Conservation (phyloP, 2,797 vertebrate species). For the Numenius phaeopus region DNA sequence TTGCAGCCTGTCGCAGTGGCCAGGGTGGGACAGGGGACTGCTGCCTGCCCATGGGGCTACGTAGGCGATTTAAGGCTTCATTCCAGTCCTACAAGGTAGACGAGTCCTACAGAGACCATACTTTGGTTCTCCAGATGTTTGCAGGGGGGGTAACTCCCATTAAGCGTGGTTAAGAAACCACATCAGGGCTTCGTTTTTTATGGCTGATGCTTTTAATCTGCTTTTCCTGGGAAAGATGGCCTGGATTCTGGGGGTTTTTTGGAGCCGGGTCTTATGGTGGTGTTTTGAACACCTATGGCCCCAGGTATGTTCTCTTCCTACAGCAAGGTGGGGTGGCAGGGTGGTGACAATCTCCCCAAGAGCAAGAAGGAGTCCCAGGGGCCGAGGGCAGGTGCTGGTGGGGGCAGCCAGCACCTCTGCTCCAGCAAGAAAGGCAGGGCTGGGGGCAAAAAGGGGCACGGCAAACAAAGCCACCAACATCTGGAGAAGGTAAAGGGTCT, state of each 20-base stretch:
- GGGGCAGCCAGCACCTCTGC: neutral
- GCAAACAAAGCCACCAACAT: neutral
- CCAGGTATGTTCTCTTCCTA: neutral
- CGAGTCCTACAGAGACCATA: neutral
- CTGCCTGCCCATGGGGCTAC: neutral
- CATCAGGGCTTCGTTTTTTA: neutral
- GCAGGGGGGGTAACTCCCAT: neutral
- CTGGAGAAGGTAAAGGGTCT: neutral
- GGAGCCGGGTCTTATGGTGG: neutral
- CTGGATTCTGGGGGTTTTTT: rapidly evolving
- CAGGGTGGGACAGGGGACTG: neutral
- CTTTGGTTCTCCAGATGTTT: neutral
- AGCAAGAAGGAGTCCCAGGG: neutral
- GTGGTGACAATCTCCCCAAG: neutral
- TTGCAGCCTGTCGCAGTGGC: neutral
- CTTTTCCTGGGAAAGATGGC: neutral
- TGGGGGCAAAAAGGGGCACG: neutral
- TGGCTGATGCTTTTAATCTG: neutral
- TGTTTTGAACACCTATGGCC: neutral
- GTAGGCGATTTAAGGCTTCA: neutral
- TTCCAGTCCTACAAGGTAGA: neutral
- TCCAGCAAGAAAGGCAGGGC: neutral
- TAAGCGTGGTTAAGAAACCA: neutral
- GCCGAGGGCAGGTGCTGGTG: rapidly evolving
- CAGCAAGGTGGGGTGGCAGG: neutral